Conservation (phyloP, 2,888 invertebrate genomes). For the Anodontia alba region DNA sequence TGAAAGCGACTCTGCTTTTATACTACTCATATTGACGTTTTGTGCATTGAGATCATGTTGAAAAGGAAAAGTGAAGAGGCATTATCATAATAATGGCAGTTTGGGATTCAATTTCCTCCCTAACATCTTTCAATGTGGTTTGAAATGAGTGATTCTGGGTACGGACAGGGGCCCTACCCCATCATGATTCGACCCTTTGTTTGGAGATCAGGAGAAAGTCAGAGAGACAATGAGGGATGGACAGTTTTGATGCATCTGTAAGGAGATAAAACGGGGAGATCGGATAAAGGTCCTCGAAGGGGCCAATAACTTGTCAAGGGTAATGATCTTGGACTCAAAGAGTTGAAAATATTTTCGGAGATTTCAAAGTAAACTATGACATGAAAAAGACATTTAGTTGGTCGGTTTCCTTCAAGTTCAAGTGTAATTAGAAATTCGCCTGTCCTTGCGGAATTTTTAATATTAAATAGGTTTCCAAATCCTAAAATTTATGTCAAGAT, state of each 20-base stretch:
- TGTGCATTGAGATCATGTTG: constrained; percentile 4
- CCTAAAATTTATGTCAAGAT: constrained; percentile 2
- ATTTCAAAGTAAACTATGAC: constrained; percentile 17
- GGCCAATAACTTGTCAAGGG: constrained; percentile 7
- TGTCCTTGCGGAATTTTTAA: constrained; percentile 6
- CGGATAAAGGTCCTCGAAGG: constrained; percentile 24
- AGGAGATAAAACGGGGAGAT: constrained; percentile 8
- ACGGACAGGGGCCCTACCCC: constrained; percentile 30
- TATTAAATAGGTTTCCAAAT: not conserved
- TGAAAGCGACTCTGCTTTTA: not conserved
- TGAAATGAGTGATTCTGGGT: constrained; percentile 35
- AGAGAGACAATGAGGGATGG: constrained; percentile 27
- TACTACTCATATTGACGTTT: constrained; percentile 1
- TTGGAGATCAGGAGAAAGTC: constrained; percentile 23
- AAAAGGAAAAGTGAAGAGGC: constrained; percentile 53
- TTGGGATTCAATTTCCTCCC: constrained; percentile 60
- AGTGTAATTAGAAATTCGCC: constrained; percentile 13
- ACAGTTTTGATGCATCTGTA: constrained; percentile 17
- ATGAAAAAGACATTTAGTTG: constrained; percentile 14
- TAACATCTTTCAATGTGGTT: constrained; percentile 28
- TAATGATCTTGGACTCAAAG: constrained; percentile 10
- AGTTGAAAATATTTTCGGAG: not conserved
- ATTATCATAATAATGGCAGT: constrained; percentile 62
- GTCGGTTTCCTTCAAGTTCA: not conserved
- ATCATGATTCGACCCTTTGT: constrained; percentile 27